Base-by-base conservation (phyloP, 2,888 invertebrate species). In the Molorchus minor region DNA sequence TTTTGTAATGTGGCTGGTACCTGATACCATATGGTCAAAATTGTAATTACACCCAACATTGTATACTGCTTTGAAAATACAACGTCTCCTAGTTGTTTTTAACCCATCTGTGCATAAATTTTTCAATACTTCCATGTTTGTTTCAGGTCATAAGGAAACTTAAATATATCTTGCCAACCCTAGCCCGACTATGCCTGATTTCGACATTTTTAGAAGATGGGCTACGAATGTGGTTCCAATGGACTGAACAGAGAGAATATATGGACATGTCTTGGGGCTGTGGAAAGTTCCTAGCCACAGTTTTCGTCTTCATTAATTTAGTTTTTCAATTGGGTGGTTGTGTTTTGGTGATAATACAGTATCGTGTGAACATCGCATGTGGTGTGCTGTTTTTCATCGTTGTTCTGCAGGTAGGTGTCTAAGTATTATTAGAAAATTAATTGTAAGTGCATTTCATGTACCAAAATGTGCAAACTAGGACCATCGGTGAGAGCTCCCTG, bases 171-270 rank as follows among this genome's bases (percentile, higher is more conserved):
- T 84, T 99, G 71, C 99, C 99, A 19, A 97, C 97, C 69, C 87
- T 97, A 71, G 98, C 98, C 10, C 88, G 99, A 65, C 84, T 99
- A 62, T 99, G 98, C 81, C 88, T 99, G 61, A 96, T 99, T 78
- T 96, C 97, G 72, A 99, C 99, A 72, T 99, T 99, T 84, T 85
- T 99, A 64, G 99, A 99, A 83, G 99, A 99, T 85, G 99, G 99
- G 1, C 86, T 99, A 60, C 89, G 99, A 62, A 99, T 99, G 99
- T 99, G 96, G 92, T 92, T 95, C 77, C 99, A 99, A 81, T 98
- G 98, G 98, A 88, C 88, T 53, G 97, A 98, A 77, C 98, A 98
- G 81, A 86, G 96, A 38, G 96, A 97, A 79, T 98, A 97, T 80
- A 98, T 98, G 95, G 92, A 96, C 79, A 90, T 93, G 84, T 94